These are phyloP conservation scores for Tribolium madens DNA, from an alignment of 1,140 invertebrate genomes.

Conservation along the genomic window DNA sequence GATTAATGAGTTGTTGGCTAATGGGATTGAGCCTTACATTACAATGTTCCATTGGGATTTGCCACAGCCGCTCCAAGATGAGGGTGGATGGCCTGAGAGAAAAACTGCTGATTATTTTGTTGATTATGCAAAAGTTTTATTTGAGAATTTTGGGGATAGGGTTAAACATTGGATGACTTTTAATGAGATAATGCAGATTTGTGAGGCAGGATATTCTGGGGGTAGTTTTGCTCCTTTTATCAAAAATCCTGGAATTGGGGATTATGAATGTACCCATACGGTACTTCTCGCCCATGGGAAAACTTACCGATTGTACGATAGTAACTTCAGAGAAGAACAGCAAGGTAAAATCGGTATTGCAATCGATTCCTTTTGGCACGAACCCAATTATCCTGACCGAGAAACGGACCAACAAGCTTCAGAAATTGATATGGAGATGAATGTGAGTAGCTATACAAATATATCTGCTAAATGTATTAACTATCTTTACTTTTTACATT, in stretches of 20 bases:
- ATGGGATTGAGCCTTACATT: constrained; percentile 72
- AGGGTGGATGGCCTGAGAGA: constrained; percentile 75
- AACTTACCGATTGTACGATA: constrained; percentile 65
- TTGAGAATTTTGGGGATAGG: constrained; percentile 51
- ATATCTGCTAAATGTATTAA: too few relatives aligned
- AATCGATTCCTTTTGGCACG: constrained; percentile 34
- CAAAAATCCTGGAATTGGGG: constrained; percentile 58
- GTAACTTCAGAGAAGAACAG: constrained; percentile 56
- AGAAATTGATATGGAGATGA: constrained; percentile 2
- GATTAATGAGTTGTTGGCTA: constrained; percentile 69
- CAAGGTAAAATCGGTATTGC: constrained; percentile 42
- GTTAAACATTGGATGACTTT: constrained; percentile 69
- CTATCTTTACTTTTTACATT: too few relatives aligned
- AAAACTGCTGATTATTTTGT: constrained; percentile 70
- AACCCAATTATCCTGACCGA: constrained; percentile 46
- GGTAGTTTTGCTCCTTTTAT: constrained; percentile 60
- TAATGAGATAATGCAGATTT: constrained; percentile 65
- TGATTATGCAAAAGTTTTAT: constrained; percentile 59
- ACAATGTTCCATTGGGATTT: constrained; percentile 81
- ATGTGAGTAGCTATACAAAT: too few relatives aligned
- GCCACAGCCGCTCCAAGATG: constrained; percentile 73
- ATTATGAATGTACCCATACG: constrained; percentile 65
- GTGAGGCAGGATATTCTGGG: constrained; percentile 55
- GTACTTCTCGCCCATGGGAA: constrained; percentile 64
- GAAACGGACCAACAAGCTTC: constrained; percentile 22